Conservation (phyloP, 2,888 invertebrate species). For the Nymphalis c-album region DNA sequence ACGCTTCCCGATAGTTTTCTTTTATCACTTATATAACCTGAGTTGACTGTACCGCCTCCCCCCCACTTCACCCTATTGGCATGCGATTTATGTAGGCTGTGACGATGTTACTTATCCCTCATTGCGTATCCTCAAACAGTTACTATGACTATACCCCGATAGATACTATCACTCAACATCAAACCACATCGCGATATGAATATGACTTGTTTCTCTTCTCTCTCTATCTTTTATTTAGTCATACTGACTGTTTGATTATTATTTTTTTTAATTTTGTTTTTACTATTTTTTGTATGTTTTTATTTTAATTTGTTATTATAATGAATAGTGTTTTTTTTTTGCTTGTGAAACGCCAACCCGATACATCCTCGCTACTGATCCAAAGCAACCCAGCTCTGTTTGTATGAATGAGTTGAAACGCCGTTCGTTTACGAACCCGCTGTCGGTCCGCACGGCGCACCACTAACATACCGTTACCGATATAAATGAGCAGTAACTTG, state of each 20-base stretch:
- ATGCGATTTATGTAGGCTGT: conserved; percentile 77
- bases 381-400: conserved; percentile 63
- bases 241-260: conserved; percentile 82
- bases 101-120: conserved; percentile 79
- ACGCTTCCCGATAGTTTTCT: conserved; percentile 63
- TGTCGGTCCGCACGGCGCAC: conserved; percentile 56
- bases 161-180: conserved; percentile 55
- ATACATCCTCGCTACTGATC: conserved; percentile 73
- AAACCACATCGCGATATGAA: conserved; percentile 74
- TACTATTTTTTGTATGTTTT: conserved; percentile 53
- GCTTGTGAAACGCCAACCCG: conserved; percentile 79
- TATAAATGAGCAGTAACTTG: conserved; percentile 67
- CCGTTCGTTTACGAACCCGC: conserved; percentile 50
- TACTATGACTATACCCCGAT: conserved; percentile 68
- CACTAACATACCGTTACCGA: conserved; percentile 67
- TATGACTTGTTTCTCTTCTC: conserved; percentile 75
- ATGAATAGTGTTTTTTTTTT: conserved; percentile 72
- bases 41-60: conserved; percentile 62
- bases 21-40: conserved; percentile 51
- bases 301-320: conserved; percentile 58
- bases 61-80: conserved; percentile 65
- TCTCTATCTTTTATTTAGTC: conserved; percentile 78
- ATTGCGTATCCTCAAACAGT: conserved; percentile 72
- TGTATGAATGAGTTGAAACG: conserved; percentile 42
- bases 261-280: conserved; percentile 40